Evolutionary conservation across 35 echinoderm and acorn worm species (phyloP), one percentile per base, ranked within the genome.

Genomic region (Strongylocentrotus purpuratus): DNA sequence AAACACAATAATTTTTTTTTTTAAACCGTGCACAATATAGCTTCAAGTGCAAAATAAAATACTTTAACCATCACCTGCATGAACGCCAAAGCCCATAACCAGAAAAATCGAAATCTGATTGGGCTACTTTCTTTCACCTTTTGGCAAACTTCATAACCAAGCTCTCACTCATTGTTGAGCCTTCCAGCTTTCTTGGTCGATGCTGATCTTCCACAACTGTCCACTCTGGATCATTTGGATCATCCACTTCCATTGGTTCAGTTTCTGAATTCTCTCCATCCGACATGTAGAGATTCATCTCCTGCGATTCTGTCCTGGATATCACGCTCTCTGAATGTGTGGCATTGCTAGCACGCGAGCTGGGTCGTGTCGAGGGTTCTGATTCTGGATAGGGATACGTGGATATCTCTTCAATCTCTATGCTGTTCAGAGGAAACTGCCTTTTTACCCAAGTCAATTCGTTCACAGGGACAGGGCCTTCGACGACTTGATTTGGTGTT

Each of bases 181-280:
- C 70, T 71, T 92, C 91, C 12, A 58, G 46, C 48, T 93, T 93
- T 31, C 48, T 33, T 86, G 85, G 33, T 25, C 92, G 61, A 32
- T 95, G 96, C 41, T 96, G 91, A 65, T 90, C 45, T 25, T 95
- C 88, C 15, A 96, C 94, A 20, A 98, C 96, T 33, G 96, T 98
- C 97, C 97, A 98, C 48, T 98, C 97, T 13, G 97, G 97, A 94
- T 98, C 97, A 95, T 98, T 98, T 20, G 97, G 97, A 60, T 98
- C 97, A 85, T 98, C 97, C 35, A 94, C 89, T 15, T 92, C 86
- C 46, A 95, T 92, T 28, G 91, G 94, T 28, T 61, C 94, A 15
- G 94, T 25, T 4, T 86, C 87, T 33, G 86, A 92, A 52, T 95
- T 95, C 15, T 95, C 94, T 41, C 41, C 45, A 65, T 86, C 71